Evolutionary conservation across 2,888 invertebrate genomes (phyloP).

Genomic region (Cybosia mesomella): DNA sequence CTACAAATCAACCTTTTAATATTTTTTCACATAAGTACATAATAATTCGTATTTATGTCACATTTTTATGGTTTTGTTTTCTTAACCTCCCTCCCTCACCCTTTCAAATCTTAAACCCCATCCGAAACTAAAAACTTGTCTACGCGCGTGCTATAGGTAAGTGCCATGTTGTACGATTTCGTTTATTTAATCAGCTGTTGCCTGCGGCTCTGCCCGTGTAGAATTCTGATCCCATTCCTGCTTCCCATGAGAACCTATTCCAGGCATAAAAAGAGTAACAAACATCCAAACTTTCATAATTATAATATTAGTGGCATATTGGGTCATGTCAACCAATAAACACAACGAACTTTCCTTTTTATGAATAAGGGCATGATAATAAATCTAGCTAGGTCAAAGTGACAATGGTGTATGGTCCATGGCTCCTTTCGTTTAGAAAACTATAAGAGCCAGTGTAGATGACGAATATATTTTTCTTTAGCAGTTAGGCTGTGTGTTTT

Average conservation of each 20-base stretch:
- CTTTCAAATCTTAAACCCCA: too few relatives aligned
- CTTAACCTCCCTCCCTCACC: too few relatives aligned
- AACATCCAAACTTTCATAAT: background rate
- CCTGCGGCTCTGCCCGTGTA: too few relatives aligned
- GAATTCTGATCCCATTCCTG: too few relatives aligned
- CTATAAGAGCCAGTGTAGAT: background rate
- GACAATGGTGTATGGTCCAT: constrained; percentile 14
- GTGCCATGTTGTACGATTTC: too few relatives aligned
- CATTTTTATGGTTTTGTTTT: too few relatives aligned
- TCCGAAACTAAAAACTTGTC: too few relatives aligned
- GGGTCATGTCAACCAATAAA: constrained; percentile 16
- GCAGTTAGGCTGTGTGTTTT: background rate
- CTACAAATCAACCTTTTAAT: too few relatives aligned
- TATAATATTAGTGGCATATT: constrained; percentile 4
- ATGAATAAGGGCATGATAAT: constrained; percentile 23
- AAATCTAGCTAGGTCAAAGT: constrained; percentile 27
- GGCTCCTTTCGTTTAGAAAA: constrained; percentile 4
- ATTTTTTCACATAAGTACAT: background rate
- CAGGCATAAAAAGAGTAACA: background rate
- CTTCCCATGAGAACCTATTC: too few relatives aligned
- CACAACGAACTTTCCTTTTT: constrained; percentile 19
- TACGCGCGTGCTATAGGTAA: too few relatives aligned
- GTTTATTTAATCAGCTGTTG: too few relatives aligned
- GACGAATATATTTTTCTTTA: background rate
- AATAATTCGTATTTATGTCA: too few relatives aligned